Base-by-base conservation (phyloP, 2,888 invertebrate genomes). In the Bellardia bayeri region DNA sequence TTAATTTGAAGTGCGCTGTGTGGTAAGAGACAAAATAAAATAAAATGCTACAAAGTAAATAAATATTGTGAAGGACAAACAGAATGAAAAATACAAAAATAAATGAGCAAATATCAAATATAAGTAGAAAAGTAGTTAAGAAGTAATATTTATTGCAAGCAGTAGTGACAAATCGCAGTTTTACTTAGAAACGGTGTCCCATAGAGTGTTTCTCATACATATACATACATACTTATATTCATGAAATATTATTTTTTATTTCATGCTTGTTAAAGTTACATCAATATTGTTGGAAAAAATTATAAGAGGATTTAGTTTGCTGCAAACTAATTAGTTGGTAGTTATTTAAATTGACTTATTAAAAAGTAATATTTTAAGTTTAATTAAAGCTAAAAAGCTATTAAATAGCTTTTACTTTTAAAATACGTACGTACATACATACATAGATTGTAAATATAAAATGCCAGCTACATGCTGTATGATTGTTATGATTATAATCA, bases 271-370 rank as follows among this genome's bases (percentile, higher is more conserved):
- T 71, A 64, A 64, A 83, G 64, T 71, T 76, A 56, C 69, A 69
- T n/a, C 40, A 76, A 63, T 74, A 23, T 49, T 72, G 81, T 54
- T 72, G 71, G 45, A 14, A 69, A 69, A 51, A 51, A 54, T 4
- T 30, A 42, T 81, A 81, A 82, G 72, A 74, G 66, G 81, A 74
- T 82, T 74, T 74, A 66, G 42, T 74, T 58, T 14, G 54, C 14
- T 8, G 30, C 72, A 82, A 40, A 37, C 33, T 63, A 63, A 74
- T 82, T 82, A 82, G 72, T 68, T 61, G 51, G 82, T 72, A 37
- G 68, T 68, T 66, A 82, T 74, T 74, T 74, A 58, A 74, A 82
- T 74, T 45, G 11, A 11, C 9, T 11, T 64, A 42, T 40, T 63
- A 9, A 30, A 51, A 61, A 51, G 40, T 45, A 56, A 23, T 66